These are phyloP conservation scores for Crossaster papposus DNA, from an alignment of 53 echinoderm and acorn worm genomes.

Conservation along the genomic window DNA sequence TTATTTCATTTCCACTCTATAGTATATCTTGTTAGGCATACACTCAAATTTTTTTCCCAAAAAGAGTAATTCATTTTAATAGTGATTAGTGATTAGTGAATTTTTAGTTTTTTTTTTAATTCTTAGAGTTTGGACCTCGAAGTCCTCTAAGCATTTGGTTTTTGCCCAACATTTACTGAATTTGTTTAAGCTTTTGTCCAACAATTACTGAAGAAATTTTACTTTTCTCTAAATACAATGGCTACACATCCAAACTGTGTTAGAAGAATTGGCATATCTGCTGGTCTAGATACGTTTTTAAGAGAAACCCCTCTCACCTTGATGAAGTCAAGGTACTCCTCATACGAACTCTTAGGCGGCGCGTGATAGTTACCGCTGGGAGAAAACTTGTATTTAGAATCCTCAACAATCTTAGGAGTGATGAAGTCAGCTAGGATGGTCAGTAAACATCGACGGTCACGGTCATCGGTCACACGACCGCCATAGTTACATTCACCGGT, in stretches of 20 bases:
- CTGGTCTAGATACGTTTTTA: neutral
- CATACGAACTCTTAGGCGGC: slow-evolving; percentile 89
- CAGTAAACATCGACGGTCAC: slow-evolving; percentile 86
- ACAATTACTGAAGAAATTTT: too few species aligned
- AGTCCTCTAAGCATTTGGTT: too few species aligned
- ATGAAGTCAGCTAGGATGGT: slow-evolving; percentile 97
- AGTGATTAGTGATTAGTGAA: too few species aligned
- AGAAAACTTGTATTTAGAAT: slow-evolving; percentile 96
- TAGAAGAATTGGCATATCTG: neutral
- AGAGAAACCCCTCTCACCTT: slow-evolving; percentile 61
- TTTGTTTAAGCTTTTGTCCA: too few species aligned
- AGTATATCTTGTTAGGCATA: too few species aligned
- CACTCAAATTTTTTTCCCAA: too few species aligned
- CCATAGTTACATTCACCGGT: slow-evolving; percentile 99
- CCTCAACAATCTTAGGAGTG: slow-evolving; percentile 75
- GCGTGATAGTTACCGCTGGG: slow-evolving; percentile 88
- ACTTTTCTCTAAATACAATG: too few species aligned
- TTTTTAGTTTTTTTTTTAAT: too few species aligned
- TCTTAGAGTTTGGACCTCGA: too few species aligned
- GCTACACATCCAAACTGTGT: neutral
- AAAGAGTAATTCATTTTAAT: too few species aligned
- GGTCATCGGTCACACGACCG: slow-evolving; percentile 92
- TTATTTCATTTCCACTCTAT: too few species aligned
- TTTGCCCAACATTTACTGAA: too few species aligned
- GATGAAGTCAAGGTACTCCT: slow-evolving; percentile 95